phyloP scores from a whole-genome alignment of 2,797 vertebrate species.

The Acanthurus lineatus region DNA sequence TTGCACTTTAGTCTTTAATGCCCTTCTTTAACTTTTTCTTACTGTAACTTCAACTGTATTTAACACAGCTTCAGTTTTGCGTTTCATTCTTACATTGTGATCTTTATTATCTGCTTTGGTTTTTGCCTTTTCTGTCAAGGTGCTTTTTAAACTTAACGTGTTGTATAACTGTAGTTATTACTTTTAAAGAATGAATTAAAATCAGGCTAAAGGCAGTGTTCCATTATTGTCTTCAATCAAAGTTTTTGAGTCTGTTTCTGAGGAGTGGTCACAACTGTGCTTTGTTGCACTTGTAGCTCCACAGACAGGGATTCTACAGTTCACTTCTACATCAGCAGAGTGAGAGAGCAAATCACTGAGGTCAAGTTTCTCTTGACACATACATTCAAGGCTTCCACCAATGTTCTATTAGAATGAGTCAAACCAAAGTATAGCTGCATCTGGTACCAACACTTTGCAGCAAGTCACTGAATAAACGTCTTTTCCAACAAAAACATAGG shows the following conservation, averaged over 20 bases:
- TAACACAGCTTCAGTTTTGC: too few species aligned
- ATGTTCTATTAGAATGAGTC: not conserved
- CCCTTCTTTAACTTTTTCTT: too few species aligned
- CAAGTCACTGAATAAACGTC: not conserved
- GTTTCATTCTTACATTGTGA: too few species aligned
- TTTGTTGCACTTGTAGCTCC: not conserved
- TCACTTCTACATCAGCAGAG: not conserved
- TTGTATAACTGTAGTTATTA: not conserved
- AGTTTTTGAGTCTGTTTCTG: not conserved
- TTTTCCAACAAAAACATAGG: not conserved
- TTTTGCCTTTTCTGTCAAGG: too few species aligned
- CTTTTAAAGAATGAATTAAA: not conserved
- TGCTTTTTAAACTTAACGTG: too few species aligned
- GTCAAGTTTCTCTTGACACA: not conserved
- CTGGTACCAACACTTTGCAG: not conserved
- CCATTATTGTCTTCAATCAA: too few species aligned
- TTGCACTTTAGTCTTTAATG: too few species aligned
- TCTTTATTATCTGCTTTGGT: too few species aligned
- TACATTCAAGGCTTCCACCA: not conserved
- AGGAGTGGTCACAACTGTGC: not conserved
- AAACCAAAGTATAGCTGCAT: not conserved
- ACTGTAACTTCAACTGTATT: too few species aligned
- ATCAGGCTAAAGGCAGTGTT: not conserved
- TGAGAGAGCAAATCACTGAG: not conserved
- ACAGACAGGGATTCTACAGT: not conserved